Percentiles rank a stretch among this genome's conserved stretches.
Conservation (phyloP, 2,888 invertebrate genomes). For the Poecilobothrus nobilitatus region DNA sequence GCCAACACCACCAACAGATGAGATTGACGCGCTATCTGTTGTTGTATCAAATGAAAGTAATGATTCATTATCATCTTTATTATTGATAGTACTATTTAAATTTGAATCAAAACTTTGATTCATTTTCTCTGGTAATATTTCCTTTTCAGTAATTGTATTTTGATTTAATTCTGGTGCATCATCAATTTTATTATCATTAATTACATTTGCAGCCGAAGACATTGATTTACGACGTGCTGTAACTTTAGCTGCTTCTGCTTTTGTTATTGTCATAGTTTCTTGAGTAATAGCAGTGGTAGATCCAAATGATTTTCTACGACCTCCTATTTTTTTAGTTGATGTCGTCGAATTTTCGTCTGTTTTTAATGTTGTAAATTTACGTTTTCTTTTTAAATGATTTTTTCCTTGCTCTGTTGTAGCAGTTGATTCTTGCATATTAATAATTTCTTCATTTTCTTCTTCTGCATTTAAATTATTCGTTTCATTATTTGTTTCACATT, state of each 20-base stretch:
- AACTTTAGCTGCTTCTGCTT: background rate
- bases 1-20: background rate
- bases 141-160: too few relatives aligned
- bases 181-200: background rate
- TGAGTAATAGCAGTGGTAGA: background rate
- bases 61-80: background rate
- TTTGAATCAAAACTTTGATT: background rate
- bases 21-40: background rate
- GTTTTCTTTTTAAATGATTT: constrained; percentile 14
- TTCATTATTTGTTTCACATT: background rate
- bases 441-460: too few relatives aligned
- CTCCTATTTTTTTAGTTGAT: background rate
- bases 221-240: background rate
- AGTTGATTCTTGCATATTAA: constrained; percentile 2
- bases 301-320: background rate
- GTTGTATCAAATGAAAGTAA: background rate
- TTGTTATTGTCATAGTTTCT: background rate
- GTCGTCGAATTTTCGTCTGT: background rate
- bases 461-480: background rate
- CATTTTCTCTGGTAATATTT: background rate
- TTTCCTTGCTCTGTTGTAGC: background rate
- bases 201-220: background rate
- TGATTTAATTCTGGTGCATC: background rate
- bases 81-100: too few relatives aligned
- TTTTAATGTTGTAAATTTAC: constrained; percentile 15